Evolutionary conservation across 2,888 invertebrate genomes (phyloP).

Genomic region (Protonemura montana): DNA sequence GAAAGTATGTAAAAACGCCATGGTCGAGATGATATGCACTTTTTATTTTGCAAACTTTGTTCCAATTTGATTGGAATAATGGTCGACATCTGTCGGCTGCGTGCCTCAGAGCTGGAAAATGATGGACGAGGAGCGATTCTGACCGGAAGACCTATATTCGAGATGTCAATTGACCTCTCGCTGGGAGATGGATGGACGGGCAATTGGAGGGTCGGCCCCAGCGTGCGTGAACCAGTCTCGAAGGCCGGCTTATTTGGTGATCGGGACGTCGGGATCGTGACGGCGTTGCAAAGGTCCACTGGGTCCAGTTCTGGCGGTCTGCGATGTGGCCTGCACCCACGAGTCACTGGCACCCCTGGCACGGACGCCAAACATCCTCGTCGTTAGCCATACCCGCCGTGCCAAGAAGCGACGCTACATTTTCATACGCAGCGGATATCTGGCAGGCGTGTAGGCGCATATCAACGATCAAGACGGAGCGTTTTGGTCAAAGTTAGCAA

Average conservation of each 20-base stretch:
- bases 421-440: not conserved
- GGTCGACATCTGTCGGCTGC: not conserved
- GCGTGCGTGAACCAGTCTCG: too few species aligned
- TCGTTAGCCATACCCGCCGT: not conserved
- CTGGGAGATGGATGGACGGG: not conserved
- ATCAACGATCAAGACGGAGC: not conserved
- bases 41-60: not conserved
- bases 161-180: not conserved
- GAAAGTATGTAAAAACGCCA: not conserved
- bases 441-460: not conserved
- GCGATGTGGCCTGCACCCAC: not conserved
- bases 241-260: too few species aligned
- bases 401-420: too few species aligned
- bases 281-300: not conserved
- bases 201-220: too few species aligned
- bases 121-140: not conserved
- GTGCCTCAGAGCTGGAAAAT: not conserved
- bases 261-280: not conserved
- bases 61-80: slow-evolving; percentile 12
- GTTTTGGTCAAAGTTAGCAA: not conserved
- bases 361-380: not conserved
- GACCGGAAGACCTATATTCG: not conserved
- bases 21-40: not conserved
- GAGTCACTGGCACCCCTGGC: not conserved
- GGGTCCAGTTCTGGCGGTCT: not conserved